Evolutionary conservation across 1,140 invertebrate genomes (phyloP).

Genomic region (Dufourea novaeangliae): DNA sequence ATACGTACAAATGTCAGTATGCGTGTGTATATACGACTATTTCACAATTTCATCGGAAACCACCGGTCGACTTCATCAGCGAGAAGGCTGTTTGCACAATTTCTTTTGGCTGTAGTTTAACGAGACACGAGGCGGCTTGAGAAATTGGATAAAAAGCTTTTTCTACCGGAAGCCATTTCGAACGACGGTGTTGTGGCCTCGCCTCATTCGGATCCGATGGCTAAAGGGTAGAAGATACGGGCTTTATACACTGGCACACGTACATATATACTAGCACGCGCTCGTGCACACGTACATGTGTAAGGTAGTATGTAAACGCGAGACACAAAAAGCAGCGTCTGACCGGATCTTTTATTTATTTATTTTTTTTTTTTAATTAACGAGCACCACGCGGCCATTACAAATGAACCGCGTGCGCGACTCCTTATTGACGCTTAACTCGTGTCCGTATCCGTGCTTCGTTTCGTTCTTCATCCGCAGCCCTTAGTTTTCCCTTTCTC

Average conservation of each 20-base stretch:
- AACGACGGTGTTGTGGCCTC: slow-evolving; percentile 23
- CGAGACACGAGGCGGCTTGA: slow-evolving; percentile 76
- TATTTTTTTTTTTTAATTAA: slow-evolving; percentile 71
- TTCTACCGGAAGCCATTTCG: slow-evolving; percentile 46
- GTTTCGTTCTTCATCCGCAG: slow-evolving; percentile 1
- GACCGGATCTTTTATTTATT: slow-evolving; percentile 42
- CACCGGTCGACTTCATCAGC: slow-evolving; percentile 56
- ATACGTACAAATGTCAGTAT: not conserved
- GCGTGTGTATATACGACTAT: slow-evolving; percentile 3
- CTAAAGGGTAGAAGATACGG: slow-evolving; percentile 29
- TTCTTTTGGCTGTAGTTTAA: slow-evolving; percentile 78
- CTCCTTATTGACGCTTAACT: slow-evolving; percentile 73
- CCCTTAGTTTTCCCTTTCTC: slow-evolving; percentile 12
- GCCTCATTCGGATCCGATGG: slow-evolving; percentile 42
- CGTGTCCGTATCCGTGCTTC: slow-evolving; percentile 46
- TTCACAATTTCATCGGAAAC: slow-evolving; percentile 43
- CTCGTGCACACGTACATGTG: not conserved
- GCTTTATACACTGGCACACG: slow-evolving; percentile 1
- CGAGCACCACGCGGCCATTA: slow-evolving; percentile 67
- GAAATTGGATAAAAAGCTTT: slow-evolving; percentile 81
- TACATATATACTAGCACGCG: not conserved
- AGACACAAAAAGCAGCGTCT: slow-evolving; percentile 23
- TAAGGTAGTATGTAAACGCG: not conserved
- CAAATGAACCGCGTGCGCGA: slow-evolving; percentile 68
- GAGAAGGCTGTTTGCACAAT: slow-evolving; percentile 57